Evolutionary conservation across 2,113 vertebrate species (phyloP), one percentile per base, ranked within the genome.

Genomic region (Neofelis nebulosa): DNA sequence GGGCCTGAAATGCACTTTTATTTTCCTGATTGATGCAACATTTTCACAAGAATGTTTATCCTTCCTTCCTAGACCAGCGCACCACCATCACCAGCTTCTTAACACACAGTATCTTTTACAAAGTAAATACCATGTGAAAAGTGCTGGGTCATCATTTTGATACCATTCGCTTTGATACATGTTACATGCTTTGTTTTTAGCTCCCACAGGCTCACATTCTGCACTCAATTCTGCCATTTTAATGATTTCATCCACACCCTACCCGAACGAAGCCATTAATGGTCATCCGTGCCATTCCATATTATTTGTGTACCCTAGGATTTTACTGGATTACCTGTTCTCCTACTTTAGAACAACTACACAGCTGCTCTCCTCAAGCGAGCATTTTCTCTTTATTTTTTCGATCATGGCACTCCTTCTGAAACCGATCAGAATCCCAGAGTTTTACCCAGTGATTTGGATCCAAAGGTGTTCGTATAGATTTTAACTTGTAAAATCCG

Each of bases 381-480:
- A 73, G 1, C 25, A 89, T 73, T 90, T 79, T 97, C 18, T 93
- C 15, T 94, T 71, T 68, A 52, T 85, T 71, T 86, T 61, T 95
- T 71, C 5, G 5, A 93, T n/a, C 3, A 89, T 66, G 33, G 27
- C 15, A 33, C 4, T 81, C 48, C 66, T 88, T 84, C 48, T 93
- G 66, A 94, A 94, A 96, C 19, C 31, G 23, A 69, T 33, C 14
- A 78, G 16, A 48, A 21, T 74, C n/a, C 33, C 48, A 82, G 31
- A 79, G 5, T 89, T 95, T 66, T 80, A 76, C 18, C 33, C 57
- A 85, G 76, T 71, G 14, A 48, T 71, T 91, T 87, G 61, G 31
- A 93, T 52, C 10, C 21, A 80, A 93, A 76, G 0, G 0, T 76
- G 14, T 91, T 57, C 48, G 38, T 95, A 55, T 29, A 38, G 10